A percentile compares a stretch with the other conserved stretches of the same genome.
These are phyloP conservation scores for Paraescarpia echinospica DNA, from an alignment of 1,140 invertebrate genomes.

Conservation along the genomic window DNA sequence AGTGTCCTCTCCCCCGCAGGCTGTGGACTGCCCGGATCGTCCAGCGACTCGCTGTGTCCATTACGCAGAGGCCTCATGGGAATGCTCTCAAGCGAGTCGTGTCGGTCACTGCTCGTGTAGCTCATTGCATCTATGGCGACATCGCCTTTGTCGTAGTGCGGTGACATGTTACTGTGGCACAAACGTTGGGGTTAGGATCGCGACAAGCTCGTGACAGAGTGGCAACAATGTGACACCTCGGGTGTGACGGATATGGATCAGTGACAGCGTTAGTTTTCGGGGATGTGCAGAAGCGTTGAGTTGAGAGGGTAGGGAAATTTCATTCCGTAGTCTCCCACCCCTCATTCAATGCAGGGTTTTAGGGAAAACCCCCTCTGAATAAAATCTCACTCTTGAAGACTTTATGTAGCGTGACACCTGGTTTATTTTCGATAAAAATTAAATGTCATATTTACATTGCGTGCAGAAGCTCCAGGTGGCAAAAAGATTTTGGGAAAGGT, in stretches of 20 bases:
- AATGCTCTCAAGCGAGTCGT: constrained; percentile 31
- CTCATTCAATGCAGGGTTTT: not conserved
- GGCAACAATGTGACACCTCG: not conserved
- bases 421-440: no score
- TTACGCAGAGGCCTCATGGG: constrained; percentile 29
- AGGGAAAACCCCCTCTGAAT: not conserved
- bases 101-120: constrained; percentile 30
- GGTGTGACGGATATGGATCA: not conserved
- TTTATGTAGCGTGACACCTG: no score
- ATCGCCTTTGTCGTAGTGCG: not conserved
- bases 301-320: not conserved
- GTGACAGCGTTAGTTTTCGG: not conserved
- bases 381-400: not conserved
- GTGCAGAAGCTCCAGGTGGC: not conserved
- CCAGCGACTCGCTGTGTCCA: not conserved
- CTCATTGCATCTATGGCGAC: constrained; percentile 9
- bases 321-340: not conserved
- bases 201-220: not conserved
- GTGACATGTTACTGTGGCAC: not conserved
- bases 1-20: constrained; percentile 33
- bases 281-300: not conserved
- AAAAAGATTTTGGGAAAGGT: not conserved
- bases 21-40: constrained; percentile 19
- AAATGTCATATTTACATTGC: no score
- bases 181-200: not conserved